phyloP scores from a whole-genome alignment of 2,888 invertebrate genomes.

The Eledona agricola region DNA sequence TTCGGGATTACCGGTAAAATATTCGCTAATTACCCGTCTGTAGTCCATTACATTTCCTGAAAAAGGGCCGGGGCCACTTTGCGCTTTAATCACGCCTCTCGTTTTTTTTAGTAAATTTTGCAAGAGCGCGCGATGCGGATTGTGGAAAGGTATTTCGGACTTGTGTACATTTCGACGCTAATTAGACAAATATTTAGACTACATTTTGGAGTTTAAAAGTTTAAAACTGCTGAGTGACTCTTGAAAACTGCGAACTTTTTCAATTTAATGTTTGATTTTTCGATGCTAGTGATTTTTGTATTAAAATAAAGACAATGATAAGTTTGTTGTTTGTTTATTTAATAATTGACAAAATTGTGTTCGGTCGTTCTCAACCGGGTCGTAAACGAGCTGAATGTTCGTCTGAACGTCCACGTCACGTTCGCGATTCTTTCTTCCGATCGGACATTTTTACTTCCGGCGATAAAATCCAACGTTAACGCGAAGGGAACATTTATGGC shows the following conservation, averaged over 20 bases:
- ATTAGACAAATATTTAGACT: too few relatives aligned
- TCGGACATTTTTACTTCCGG: constrained; percentile 7
- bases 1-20: constrained; percentile 25
- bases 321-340: too few relatives aligned
- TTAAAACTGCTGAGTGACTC: too few relatives aligned
- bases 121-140: background rate
- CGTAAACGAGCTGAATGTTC: background rate
- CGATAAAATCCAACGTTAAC: constrained; percentile 5
- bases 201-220: too few relatives aligned
- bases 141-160: too few relatives aligned
- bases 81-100: constrained; percentile 19
- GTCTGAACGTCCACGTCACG: background rate
- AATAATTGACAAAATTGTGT: too few relatives aligned
- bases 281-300: too few relatives aligned
- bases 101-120: constrained; percentile 13
- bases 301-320: too few relatives aligned
- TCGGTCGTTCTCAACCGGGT: too few relatives aligned
- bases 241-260: too few relatives aligned
- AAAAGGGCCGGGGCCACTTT: constrained; percentile 9
- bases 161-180: too few relatives aligned
- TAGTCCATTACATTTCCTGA: constrained; percentile 22
- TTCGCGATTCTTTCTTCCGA: background rate
- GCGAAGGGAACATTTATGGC: constrained; percentile 5
- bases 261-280: too few relatives aligned
- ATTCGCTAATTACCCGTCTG: constrained; percentile 25